These are phyloP conservation scores for Caenorhabditis parvicauda DNA, from an alignment of 2,888 invertebrate genomes.

Conservation along the genomic window DNA sequence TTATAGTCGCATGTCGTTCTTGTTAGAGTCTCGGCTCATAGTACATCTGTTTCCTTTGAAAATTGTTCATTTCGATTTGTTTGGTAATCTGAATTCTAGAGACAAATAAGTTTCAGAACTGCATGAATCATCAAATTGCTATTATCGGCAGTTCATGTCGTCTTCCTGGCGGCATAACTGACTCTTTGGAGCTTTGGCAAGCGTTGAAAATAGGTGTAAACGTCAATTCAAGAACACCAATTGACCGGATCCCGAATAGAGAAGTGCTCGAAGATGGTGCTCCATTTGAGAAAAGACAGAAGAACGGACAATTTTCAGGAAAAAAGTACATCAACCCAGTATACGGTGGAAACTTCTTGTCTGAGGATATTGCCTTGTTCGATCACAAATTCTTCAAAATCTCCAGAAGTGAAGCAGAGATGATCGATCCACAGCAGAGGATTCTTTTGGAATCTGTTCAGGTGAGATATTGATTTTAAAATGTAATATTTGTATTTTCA, in stretches of 20 bases:
- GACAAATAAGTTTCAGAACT: not conserved
- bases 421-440: conserved; percentile 60
- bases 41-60: not conserved
- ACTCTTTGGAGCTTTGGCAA: conserved; percentile 48
- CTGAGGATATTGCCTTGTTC: conserved; percentile 35
- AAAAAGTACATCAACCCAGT: conserved; percentile 39
- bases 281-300: not conserved
- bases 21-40: not conserved
- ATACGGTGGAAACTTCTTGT: conserved; percentile 56
- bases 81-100: not conserved
- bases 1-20: no score
- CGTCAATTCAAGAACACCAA: conserved; percentile 46
- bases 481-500: conserved; percentile 7
- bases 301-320: conserved; percentile 6
- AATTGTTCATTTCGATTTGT: not conserved
- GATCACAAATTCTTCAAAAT: conserved; percentile 57
- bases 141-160: conserved; percentile 46
- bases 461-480: not conserved
- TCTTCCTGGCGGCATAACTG: conserved; percentile 46
- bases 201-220: conserved; percentile 43
- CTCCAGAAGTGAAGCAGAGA: conserved; percentile 49
- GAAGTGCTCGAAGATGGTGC: conserved; percentile 41
- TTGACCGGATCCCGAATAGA: conserved; percentile 44
- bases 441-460: conserved; percentile 51
- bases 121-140: conserved; percentile 24